phyloP scores from a whole-genome alignment of 2,888 invertebrate genomes.

The Hemistola chrysoprasaria region DNA sequence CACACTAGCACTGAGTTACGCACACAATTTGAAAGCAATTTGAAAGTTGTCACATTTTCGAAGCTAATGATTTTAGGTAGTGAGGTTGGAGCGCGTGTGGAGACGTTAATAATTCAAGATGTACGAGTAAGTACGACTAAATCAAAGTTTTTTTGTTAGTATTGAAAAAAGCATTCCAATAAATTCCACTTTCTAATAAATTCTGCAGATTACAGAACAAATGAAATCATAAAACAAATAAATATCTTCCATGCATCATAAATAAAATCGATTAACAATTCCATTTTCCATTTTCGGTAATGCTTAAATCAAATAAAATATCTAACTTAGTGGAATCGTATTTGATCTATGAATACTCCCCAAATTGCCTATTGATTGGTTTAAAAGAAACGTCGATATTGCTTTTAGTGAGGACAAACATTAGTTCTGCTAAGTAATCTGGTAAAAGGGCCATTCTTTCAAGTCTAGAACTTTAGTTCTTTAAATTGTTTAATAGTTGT shows the following conservation, averaged over 20 bases:
- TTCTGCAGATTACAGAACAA: conserved; percentile 1
- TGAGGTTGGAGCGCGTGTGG: no score
- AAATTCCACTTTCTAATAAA: no score
- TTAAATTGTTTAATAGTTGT: neutral
- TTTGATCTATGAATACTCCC: conserved; percentile 50
- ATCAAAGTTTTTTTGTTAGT: no score
- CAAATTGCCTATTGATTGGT: conserved; percentile 42
- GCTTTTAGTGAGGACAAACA: conserved; percentile 14
- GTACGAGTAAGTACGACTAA: no score
- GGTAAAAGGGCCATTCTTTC: conserved; percentile 11
- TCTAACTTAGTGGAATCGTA: conserved; percentile 36
- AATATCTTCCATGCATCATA: conserved; percentile 3
- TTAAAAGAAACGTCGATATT: conserved; percentile 29
- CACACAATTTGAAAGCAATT: no score
- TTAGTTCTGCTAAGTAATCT: conserved; percentile 19
- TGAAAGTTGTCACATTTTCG: no score
- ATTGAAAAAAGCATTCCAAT: no score
- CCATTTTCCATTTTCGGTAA: conserved; percentile 33
- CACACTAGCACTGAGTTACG: no score
- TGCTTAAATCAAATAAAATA: conserved; percentile 30
- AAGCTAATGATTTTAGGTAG: no score
- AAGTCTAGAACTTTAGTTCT: conserved; percentile 12
- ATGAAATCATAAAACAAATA: conserved; percentile 24
- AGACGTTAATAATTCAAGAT: no score
- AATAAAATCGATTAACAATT: conserved; percentile 27